phyloP scores from a whole-genome alignment of 2,888 invertebrate species.

The Diplolepis rosae region DNA sequence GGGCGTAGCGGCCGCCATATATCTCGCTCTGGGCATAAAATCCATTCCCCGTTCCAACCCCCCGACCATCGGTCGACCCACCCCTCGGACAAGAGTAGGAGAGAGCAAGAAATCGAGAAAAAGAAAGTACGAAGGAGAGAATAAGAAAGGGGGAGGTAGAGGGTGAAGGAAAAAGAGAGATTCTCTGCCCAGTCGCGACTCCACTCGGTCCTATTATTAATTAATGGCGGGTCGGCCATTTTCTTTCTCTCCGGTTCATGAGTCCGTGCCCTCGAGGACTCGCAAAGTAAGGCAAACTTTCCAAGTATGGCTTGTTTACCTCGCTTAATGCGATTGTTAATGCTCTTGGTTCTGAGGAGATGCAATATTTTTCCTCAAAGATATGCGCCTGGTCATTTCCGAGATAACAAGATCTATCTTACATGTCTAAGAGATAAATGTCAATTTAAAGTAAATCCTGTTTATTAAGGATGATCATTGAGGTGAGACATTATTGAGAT shows the following conservation, averaged over 20 bases:
- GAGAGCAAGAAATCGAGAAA: constrained; percentile 43
- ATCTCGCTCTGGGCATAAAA: constrained; percentile 73
- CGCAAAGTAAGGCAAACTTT: constrained; percentile 32
- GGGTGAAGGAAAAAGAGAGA: constrained; percentile 7
- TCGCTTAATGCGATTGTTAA: constrained; percentile 30
- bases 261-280: constrained; percentile 40
- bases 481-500: not conserved
- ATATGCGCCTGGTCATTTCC: not conserved
- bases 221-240: constrained; percentile 71
- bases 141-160: constrained; percentile 38
- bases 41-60: constrained; percentile 70
- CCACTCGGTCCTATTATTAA: constrained; percentile 67
- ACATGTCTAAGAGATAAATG: not conserved
- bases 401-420: constrained; percentile 1
- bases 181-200: constrained; percentile 56
- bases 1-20: constrained; percentile 73
- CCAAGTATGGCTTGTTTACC: constrained; percentile 31
- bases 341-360: constrained; percentile 1
- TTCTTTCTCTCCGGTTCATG: constrained; percentile 57
- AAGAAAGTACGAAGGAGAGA: constrained; percentile 47
- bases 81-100: constrained; percentile 55
- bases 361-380: not conserved
- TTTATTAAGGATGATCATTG: not conserved
- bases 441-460: not conserved
- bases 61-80: constrained; percentile 57